These are phyloP conservation scores for Cryptoprocta ferox DNA, from an alignment of 2,797 vertebrate genomes.

Conservation along the genomic window DNA sequence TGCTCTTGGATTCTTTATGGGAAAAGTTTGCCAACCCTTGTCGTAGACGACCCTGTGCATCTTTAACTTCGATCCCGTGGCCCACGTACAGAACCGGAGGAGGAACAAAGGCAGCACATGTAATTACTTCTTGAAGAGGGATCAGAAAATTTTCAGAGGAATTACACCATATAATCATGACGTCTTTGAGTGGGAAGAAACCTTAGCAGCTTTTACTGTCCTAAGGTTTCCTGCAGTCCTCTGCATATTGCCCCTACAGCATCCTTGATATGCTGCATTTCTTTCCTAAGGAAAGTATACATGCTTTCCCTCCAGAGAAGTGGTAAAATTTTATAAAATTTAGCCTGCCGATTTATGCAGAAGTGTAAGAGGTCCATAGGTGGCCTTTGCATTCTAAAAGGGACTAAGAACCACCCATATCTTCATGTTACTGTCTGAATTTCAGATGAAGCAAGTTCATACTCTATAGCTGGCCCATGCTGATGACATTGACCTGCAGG, in stretches of 20 bases:
- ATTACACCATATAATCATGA: neutral
- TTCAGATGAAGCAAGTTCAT: constrained; percentile 7
- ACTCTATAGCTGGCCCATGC: neutral
- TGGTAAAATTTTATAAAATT: neutral
- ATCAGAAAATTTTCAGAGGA: constrained; percentile 8
- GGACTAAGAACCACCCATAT: neutral
- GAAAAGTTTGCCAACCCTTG: neutral
- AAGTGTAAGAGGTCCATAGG: neutral
- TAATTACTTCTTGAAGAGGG: constrained; percentile 19
- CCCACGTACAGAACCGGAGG: neutral
- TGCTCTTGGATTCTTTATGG: neutral
- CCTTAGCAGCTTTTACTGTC: neutral
- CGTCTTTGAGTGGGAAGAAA: constrained; percentile 23
- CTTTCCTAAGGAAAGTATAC: neutral
- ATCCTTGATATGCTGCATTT: neutral
- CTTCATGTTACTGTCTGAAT: constrained; percentile 26
- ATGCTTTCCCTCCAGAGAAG: neutral
- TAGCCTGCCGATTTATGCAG: neutral
- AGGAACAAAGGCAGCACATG: neutral
- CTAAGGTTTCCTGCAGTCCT: neutral
- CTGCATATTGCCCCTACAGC: neutral
- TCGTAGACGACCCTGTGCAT: neutral
- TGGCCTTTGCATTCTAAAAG: constrained; percentile 20
- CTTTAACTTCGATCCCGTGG: neutral
- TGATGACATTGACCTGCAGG: neutral